Percentiles rank a stretch among this genome's conserved stretches.
These are phyloP conservation scores for Malachius bipustulatus DNA, from an alignment of 2,888 invertebrate genomes.

Conservation along the genomic window DNA sequence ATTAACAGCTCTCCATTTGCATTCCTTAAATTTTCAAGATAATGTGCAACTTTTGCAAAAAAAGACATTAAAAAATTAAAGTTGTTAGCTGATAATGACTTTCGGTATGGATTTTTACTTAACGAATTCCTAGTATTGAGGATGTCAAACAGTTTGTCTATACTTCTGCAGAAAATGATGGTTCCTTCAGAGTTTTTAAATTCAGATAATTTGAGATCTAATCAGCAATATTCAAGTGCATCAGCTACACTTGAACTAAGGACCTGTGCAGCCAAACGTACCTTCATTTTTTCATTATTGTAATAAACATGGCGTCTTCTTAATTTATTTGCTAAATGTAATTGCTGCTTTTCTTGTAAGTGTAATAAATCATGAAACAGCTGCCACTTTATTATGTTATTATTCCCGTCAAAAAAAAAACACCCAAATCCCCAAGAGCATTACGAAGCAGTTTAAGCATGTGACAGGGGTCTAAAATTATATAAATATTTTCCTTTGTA, in stretches of 20 bases:
- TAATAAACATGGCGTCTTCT: constrained; percentile 6
- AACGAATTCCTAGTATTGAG: neutral
- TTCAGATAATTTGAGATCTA: neutral
- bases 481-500: constrained; percentile 11
- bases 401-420: constrained; percentile 6
- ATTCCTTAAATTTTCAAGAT: too few relatives aligned
- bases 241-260: constrained; percentile 1
- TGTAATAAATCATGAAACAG: neutral
- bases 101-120: constrained; percentile 1
- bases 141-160: constrained; percentile 1
- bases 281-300: constrained; percentile 6
- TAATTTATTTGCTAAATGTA: constrained; percentile 6
- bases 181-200: neutral
- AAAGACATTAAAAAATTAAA: neutral
- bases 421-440: constrained; percentile 8
- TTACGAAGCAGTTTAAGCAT: constrained; percentile 12
- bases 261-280: constrained; percentile 8
- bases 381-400: neutral
- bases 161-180: neutral
- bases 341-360: constrained; percentile 4
- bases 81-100: constrained; percentile 2
- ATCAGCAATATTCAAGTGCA: neutral
- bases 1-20: too few relatives aligned
- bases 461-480: constrained; percentile 12
- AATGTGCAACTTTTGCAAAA: constrained; percentile 2